Evolutionary conservation across 1,140 invertebrate genomes (phyloP).

Genomic region (Macrostomum lignano): DNA sequence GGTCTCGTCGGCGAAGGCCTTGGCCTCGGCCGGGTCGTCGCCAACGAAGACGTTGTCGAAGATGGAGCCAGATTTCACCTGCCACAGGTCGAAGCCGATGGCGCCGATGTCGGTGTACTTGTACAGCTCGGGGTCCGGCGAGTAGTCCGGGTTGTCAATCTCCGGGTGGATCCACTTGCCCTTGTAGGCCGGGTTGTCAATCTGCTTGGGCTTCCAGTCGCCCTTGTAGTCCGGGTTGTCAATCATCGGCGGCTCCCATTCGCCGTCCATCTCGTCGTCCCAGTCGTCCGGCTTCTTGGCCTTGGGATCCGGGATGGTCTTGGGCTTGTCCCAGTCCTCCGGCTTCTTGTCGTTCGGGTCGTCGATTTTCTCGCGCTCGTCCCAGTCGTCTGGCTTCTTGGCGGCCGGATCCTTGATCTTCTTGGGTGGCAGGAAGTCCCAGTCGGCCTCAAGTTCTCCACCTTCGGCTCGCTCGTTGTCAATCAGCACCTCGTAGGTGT

Average conservation of each 20-base stretch:
- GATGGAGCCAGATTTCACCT: constrained; percentile 88
- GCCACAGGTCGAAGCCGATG: constrained; percentile 84
- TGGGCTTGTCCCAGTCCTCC: constrained; percentile 60
- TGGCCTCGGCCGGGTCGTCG: constrained; percentile 49
- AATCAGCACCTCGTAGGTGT: constrained; percentile 75
- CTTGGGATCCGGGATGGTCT: constrained; percentile 87
- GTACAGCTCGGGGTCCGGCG: constrained; percentile 48
- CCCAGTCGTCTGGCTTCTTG: constrained; percentile 36
- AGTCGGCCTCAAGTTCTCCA: constrained; percentile 65
- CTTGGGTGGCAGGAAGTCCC: constrained; percentile 47
- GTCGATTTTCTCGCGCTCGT: constrained; percentile 67
- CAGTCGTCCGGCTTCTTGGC: constrained; percentile 93
- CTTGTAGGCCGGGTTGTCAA: constrained; percentile 92
- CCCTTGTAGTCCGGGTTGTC: constrained; percentile 40
- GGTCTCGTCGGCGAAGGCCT: constrained; percentile 30
- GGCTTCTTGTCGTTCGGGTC: constrained; percentile 78
- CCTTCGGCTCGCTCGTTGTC: constrained; percentile 83
- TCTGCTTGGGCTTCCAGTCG: constrained; percentile 57
- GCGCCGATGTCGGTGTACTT: constrained; percentile 57
- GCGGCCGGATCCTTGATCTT: constrained; percentile 28
- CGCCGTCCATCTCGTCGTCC: constrained; percentile 98
- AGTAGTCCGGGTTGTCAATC: constrained; percentile 92
- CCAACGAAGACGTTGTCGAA: constrained; percentile 88
- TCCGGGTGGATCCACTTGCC: constrained; percentile 88
- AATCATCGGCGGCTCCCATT: constrained; percentile 60